phyloP scores from a whole-genome alignment of 2,113 vertebrate genomes.

The Eclectus roratus region DNA sequence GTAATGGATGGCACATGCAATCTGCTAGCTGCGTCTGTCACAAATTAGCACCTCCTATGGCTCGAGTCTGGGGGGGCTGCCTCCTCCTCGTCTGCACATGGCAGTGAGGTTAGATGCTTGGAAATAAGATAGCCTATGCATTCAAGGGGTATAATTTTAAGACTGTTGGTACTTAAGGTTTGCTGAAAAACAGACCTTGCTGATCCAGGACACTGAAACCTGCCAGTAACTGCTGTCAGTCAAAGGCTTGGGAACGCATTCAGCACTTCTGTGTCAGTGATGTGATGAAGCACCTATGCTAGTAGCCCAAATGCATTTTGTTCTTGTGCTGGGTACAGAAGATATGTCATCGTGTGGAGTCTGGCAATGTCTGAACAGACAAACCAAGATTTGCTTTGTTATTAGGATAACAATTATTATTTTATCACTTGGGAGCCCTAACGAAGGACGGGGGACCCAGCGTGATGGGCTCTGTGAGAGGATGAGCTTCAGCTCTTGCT shows the following conservation, averaged over 20 bases:
- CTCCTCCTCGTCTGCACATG: background rate
- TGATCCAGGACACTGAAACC: background rate
- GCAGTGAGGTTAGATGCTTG: background rate
- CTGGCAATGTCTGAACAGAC: background rate
- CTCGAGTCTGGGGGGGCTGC: background rate
- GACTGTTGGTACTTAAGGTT: background rate
- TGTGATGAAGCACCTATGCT: background rate
- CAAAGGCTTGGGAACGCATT: background rate
- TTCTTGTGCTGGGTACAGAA: background rate
- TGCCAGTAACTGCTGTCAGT: background rate
- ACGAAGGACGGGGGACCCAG: background rate
- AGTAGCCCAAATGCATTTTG: background rate
- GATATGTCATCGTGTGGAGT: background rate
- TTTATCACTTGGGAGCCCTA: background rate
- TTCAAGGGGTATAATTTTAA: background rate
- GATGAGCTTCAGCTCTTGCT: background rate
- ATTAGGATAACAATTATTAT: background rate
- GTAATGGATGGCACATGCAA: background rate
- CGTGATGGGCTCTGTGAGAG: background rate
- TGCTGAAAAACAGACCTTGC: background rate
- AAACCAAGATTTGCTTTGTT: background rate
- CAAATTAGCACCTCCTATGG: background rate
- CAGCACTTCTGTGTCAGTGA: background rate
- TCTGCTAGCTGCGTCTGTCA: background rate
- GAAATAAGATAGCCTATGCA: background rate